These are phyloP conservation scores for Drosophila birchii DNA, from an alignment of 2,888 invertebrate genomes.

Conservation along the genomic window DNA sequence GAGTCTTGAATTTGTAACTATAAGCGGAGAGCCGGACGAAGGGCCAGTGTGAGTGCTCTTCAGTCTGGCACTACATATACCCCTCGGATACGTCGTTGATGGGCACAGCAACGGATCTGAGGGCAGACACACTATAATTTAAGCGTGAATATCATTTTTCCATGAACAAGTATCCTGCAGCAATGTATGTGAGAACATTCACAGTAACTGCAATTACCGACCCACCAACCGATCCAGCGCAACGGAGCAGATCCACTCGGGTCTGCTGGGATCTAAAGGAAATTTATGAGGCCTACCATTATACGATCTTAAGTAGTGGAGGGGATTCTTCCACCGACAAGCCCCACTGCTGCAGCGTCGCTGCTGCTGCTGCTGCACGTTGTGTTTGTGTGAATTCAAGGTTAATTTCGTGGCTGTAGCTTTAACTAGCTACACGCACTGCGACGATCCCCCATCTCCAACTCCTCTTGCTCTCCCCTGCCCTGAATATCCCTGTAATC, in stretches of 20 bases:
- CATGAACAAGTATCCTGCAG: constrained; percentile 80
- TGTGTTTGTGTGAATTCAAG: constrained; percentile 76
- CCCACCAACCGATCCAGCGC: constrained; percentile 38
- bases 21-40: background rate
- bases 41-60: constrained; percentile 17
- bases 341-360: background rate
- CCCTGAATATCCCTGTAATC: constrained; percentile 39
- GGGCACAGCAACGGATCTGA: constrained; percentile 47
- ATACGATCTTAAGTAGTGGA: constrained; percentile 68
- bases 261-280: constrained; percentile 69
- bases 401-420: constrained; percentile 71
- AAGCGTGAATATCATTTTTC: constrained; percentile 80
- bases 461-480: background rate
- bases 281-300: constrained; percentile 80
- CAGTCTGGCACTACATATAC: background rate
- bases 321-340: constrained; percentile 17
- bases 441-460: constrained; percentile 28
- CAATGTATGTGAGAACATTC: constrained; percentile 79
- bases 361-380: constrained; percentile 25
- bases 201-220: constrained; percentile 79
- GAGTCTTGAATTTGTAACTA: constrained; percentile 41
- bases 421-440: constrained; percentile 82
- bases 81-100: constrained; percentile 24
- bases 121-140: constrained; percentile 76
- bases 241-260: constrained; percentile 21